A percentile compares a stretch with the other conserved stretches of the same genome.
Conservation (phyloP, 1,140 invertebrate genomes). For the Araneus ventricosus region DNA sequence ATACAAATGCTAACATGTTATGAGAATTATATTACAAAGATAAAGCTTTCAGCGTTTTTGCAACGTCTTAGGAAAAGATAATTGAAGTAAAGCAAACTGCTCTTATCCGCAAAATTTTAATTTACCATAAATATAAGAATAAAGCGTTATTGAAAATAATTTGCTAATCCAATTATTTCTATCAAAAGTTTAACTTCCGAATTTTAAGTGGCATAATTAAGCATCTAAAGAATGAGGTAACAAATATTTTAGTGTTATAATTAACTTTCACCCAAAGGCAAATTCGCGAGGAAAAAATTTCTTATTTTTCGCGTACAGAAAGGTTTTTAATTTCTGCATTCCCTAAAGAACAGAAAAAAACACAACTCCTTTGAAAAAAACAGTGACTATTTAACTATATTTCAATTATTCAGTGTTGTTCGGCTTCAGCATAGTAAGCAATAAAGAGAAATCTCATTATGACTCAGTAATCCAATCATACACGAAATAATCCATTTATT, state of each 20-base stretch:
- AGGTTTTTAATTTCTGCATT: background rate
- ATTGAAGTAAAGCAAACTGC: too few species aligned
- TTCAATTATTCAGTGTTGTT: background rate
- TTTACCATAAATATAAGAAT: too few species aligned
- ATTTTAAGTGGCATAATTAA: too few species aligned
- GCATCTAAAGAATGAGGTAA: too few species aligned
- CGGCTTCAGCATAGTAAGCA: background rate
- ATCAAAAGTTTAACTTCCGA: too few species aligned
- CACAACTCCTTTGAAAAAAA: background rate
- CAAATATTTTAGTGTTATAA: background rate
- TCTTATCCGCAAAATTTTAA: too few species aligned
- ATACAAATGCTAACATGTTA: too few species aligned
- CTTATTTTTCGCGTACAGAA: background rate
- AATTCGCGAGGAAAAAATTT: background rate
- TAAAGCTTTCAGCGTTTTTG: too few species aligned
- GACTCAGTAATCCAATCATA: background rate
- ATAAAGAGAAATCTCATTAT: background rate
- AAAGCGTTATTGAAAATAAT: too few species aligned
- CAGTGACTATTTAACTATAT: background rate
- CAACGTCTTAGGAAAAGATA: too few species aligned
- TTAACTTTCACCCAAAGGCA: background rate
- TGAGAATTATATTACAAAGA: too few species aligned
- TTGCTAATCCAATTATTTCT: too few species aligned
- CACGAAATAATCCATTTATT: background rate
- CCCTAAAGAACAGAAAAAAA: background rate